Base-by-base conservation (phyloP, 2,797 vertebrate species). In the Darevskia nairensis region DNA sequence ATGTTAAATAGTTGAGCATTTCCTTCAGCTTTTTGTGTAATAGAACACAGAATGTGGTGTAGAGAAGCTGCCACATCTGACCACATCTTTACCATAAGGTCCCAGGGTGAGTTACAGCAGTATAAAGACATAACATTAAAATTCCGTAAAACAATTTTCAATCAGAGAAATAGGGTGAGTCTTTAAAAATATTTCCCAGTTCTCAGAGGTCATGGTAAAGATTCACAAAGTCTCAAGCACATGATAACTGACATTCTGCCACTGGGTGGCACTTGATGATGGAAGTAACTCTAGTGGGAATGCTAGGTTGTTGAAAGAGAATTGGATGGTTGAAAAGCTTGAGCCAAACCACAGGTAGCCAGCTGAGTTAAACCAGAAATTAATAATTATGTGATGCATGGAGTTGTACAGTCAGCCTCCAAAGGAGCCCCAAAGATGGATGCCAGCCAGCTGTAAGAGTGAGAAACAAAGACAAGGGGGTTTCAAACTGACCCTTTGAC, bases 401-500 rank as follows among this genome's bases (percentile, higher is more conserved):
- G 82, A 86, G 32, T 89, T 81, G 89, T 85, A 83, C 72, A 88
- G 89, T 88, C 77, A 66, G 88, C 2, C 68, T 35, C 0, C 9
- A 89, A 88, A 81, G 87, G 44, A 90, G 84, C 19, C 82, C 82
- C 85, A 88, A 72, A 90, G 91, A 89, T 90, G 76, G 41, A 90
- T 93, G 89, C 82, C 94, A 94, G 87, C 64, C 92, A 93, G 90
- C 87, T 93, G 86, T 80, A 89, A 88, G 86, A 90, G 83, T 78
- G 89, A 90, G 89, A 90, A 86, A 91, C 82, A 92, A 92, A 94
- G 87, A 82, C 87, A 87, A 89, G 90, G 90, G 77, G 86, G 75
- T 9, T 0, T 35, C 64, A 90, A 87, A 69, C 66, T 93, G 92
- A 94, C 91, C 91, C 87, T 41, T 76, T 90, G 89, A 91, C 86